Evolutionary conservation across 2,113 vertebrate species (phyloP).

Genomic region (Megalops atlanticus): DNA sequence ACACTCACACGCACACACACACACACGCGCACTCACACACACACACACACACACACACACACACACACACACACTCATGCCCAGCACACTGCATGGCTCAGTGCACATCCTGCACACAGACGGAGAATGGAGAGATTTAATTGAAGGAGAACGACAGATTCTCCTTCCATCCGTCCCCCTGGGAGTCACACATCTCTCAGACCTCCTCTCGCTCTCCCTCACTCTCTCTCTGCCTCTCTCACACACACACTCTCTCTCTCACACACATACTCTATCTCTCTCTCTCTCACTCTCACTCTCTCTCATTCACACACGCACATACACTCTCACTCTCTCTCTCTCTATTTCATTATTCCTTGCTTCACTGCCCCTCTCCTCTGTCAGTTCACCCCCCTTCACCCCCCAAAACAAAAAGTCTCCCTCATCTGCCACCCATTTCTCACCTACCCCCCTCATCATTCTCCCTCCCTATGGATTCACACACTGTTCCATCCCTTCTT

Average conservation of each 20-base stretch:
- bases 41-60: not conserved
- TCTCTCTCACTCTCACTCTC: conserved; percentile 54
- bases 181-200: conserved; percentile 40
- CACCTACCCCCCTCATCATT: conserved; percentile 37
- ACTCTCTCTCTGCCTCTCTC: conserved; percentile 56
- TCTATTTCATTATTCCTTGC: conserved; percentile 69
- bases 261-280: not conserved
- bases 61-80: conserved; percentile 10
- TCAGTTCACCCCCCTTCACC: conserved; percentile 42
- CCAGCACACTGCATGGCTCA: not conserved
- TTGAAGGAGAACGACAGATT: conserved; percentile 76
- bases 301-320: conserved; percentile 36
- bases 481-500: not conserved
- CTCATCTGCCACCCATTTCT: conserved; percentile 55
- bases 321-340: conserved; percentile 62
- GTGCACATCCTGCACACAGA: conserved; percentile 17
- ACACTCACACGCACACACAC: conserved; percentile 8
- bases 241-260: conserved; percentile 52
- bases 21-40: not conserved
- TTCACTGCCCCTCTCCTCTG: conserved; percentile 58
- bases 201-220: conserved; percentile 14
- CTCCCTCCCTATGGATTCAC: conserved; percentile 1
- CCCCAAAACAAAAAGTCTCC: conserved; percentile 23
- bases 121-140: conserved; percentile 63
- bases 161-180: conserved; percentile 60